These are phyloP conservation scores for Merops nubicus DNA, from an alignment of 2,113 vertebrate species.

Conservation along the genomic window DNA sequence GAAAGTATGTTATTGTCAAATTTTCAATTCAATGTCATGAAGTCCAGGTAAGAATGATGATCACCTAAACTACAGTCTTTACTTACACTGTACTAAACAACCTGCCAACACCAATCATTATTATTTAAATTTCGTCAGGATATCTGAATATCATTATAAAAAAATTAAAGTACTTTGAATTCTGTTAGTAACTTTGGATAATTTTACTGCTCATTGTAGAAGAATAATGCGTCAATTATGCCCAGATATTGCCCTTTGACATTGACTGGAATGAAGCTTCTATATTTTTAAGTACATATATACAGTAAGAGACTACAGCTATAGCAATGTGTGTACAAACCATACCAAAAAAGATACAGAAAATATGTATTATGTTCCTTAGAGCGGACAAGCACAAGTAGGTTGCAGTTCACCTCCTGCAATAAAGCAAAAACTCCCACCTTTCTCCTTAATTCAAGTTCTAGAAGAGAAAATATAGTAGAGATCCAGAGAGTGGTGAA, in stretches of 20 bases:
- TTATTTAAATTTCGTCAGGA: neutral
- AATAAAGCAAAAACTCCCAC: neutral
- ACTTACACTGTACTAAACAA: neutral
- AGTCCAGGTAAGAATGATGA: neutral
- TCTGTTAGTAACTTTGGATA: neutral
- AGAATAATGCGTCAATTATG: neutral
- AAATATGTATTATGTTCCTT: neutral
- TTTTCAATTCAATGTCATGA: neutral
- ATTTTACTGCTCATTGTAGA: neutral
- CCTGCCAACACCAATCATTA: neutral
- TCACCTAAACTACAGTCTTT: neutral
- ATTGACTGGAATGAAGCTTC: neutral
- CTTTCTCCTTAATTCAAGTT: neutral
- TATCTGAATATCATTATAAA: neutral
- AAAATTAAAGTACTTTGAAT: neutral
- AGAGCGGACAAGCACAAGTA: neutral
- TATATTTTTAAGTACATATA: neutral
- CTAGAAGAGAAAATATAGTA: neutral
- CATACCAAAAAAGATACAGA: accelerated
- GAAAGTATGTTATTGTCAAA: neutral
- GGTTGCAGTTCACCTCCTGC: neutral
- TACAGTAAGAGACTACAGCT: neutral
- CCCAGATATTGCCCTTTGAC: neutral
- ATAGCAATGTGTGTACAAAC: neutral
- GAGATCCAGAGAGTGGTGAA: neutral